phyloP scores from a whole-genome alignment of 2,888 invertebrate species.

The Theretra japonica region DNA sequence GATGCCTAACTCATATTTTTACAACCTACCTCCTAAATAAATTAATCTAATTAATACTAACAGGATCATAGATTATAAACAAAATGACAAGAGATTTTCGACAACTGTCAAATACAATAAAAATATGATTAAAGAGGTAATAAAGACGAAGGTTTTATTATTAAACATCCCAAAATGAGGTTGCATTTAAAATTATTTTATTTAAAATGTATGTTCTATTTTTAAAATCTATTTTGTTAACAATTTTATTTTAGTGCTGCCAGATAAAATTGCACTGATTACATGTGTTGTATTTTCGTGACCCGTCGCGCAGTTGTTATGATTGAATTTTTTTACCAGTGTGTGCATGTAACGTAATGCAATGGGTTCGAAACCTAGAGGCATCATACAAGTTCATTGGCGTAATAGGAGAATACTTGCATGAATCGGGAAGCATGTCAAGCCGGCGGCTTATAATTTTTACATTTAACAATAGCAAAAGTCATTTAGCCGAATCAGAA shows the following conservation, averaged over 20 bases:
- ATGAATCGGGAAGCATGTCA: no score
- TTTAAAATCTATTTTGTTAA: not conserved
- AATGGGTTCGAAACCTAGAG: slow-evolving; percentile 1
- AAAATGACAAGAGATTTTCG: not conserved
- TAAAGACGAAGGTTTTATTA: not conserved
- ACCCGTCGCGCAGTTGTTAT: not conserved
- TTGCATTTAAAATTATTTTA: not conserved
- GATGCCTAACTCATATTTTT: slow-evolving; percentile 11
- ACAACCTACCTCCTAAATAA: slow-evolving; percentile 7
- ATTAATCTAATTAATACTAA: not conserved
- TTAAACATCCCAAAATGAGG: not conserved
- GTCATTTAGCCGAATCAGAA: no score
- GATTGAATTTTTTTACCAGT: no score
- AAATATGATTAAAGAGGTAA: not conserved
- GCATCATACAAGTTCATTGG: not conserved
- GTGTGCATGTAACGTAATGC: not conserved
- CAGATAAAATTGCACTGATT: not conserved
- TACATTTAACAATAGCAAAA: no score
- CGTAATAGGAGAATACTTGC: no score
- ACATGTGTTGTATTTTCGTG: not conserved
- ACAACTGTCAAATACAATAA: not conserved
- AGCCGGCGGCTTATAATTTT: no score
- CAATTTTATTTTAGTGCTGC: not conserved
- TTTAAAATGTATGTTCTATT: not conserved
- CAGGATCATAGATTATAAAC: not conserved